Percentiles rank a stretch among this genome's conserved stretches.
These are phyloP conservation scores for Megalopta genalis DNA, from an alignment of 1,140 invertebrate genomes.

Conservation along the genomic window DNA sequence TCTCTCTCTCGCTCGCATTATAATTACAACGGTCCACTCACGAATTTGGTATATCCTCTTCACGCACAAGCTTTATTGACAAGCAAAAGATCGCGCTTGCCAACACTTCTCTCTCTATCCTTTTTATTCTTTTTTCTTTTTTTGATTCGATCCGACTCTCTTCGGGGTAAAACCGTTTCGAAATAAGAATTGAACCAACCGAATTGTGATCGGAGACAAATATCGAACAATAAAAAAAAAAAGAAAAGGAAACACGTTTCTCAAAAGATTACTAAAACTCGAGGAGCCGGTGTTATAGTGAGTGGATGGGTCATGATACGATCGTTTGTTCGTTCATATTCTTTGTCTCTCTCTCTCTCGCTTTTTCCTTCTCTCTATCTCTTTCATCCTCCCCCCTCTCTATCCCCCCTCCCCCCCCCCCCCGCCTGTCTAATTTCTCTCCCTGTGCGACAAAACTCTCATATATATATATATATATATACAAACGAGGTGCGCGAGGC, in stretches of 20 bases:
- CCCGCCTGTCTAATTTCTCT: too few relatives aligned
- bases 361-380: neutral
- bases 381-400: too few relatives aligned
- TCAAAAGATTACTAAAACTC: too few relatives aligned
- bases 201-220: neutral
- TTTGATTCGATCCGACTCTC: conserved; percentile 8
- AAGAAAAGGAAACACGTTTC: neutral
- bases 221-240: neutral
- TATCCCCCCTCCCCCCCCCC: too few relatives aligned
- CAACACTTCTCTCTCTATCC: conserved; percentile 30
- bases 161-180: conserved; percentile 17
- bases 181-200: neutral
- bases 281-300: neutral
- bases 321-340: neutral
- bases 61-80: conserved; percentile 48
- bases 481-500: neutral
- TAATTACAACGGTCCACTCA: conserved; percentile 50
- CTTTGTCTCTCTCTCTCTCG: neutral
- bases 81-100: conserved; percentile 28
- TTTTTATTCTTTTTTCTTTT: too few relatives aligned
- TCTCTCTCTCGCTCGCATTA: too few relatives aligned
- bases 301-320: neutral
- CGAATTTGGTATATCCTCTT: conserved; percentile 68
- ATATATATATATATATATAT: too few relatives aligned
- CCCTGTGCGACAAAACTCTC: too few relatives aligned